Base-by-base conservation (phyloP, 2,113 vertebrate genomes). In the Oxygymnocypris stewartii region DNA sequence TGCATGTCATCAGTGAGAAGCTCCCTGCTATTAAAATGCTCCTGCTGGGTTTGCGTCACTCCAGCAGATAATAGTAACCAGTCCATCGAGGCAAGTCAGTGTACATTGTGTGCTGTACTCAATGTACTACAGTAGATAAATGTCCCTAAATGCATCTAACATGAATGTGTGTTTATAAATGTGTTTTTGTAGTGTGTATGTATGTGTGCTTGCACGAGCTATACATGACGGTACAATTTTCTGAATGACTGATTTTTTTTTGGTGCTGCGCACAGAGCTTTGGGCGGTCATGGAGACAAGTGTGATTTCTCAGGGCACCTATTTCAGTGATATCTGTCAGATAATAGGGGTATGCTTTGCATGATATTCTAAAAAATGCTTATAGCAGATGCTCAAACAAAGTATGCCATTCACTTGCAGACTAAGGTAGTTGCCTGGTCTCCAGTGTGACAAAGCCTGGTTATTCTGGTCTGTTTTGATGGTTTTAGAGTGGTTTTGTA, bases 11-110 rank as follows among this genome's bases (percentile, higher is more conserved):
- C 42, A 75, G 31, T 42, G 61, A 69, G 42, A 25, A 84, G 69
- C 23, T 47, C 12, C 12, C 49, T 74, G 69, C 31, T 40, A 59
- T 82, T 49, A 54, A 18, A 42, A 75, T 57, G 12, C 35, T 28
- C 44, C 69, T 59, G 47, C 49, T 74, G 23, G 23, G 69, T 74
- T 84, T 42, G 49, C 18, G 31, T 57, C 82, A 57, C 4, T 74
- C 82, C 7, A 54, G 11, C 20, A 40, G 31, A 18, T 9, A 42
- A 40, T 25, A 74, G 31, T 25, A 71, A 83, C 42, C 25, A 74
- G 51, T 74, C 67, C 82, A 74, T 84, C 74, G 74, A 74, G 67
- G 25, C 3, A 84, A 16, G 11, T 59, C 82, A 59, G 57, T 44
- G 82, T 80, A 78, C 49, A 80, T 42, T 2, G 10, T 59, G 57